phyloP scores from a whole-genome alignment of 2,113 vertebrate genomes.

The Anseranas semipalmata region DNA sequence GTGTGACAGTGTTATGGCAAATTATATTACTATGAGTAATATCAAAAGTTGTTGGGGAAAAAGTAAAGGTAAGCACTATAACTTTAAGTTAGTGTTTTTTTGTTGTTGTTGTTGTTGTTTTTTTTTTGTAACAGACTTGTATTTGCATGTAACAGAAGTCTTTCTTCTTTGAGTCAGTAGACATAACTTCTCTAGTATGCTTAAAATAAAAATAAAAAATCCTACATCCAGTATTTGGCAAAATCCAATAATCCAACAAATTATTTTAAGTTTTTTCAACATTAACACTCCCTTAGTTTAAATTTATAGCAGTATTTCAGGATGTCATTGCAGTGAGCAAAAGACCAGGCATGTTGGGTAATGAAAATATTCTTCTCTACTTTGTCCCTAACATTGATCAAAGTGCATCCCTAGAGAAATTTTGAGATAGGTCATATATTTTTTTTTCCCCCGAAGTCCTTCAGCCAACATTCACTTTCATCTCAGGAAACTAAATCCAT shows the following conservation, averaged over 20 bases:
- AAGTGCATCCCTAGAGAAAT: background rate
- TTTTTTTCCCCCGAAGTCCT: background rate
- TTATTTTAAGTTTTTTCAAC: background rate
- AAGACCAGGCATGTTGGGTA: background rate
- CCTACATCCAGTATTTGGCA: background rate
- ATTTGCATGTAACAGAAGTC: background rate
- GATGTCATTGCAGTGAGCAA: background rate
- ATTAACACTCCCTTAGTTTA: background rate
- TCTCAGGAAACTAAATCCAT: background rate
- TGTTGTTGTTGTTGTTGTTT: background rate
- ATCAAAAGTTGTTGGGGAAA: background rate
- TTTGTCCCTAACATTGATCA: accelerated
- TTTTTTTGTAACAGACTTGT: background rate
- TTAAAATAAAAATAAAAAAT: background rate
- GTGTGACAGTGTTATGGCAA: background rate
- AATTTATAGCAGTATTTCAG: background rate
- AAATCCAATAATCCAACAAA: background rate
- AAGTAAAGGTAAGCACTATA: background rate
- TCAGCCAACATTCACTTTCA: background rate
- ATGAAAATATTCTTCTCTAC: background rate
- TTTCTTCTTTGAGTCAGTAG: background rate
- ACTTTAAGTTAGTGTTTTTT: background rate
- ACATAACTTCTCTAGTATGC: background rate
- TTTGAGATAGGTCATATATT: background rate
- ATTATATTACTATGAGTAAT: background rate